Evolutionary conservation across 1,140 invertebrate genomes (phyloP).

Genomic region (Microplitis mediator): DNA sequence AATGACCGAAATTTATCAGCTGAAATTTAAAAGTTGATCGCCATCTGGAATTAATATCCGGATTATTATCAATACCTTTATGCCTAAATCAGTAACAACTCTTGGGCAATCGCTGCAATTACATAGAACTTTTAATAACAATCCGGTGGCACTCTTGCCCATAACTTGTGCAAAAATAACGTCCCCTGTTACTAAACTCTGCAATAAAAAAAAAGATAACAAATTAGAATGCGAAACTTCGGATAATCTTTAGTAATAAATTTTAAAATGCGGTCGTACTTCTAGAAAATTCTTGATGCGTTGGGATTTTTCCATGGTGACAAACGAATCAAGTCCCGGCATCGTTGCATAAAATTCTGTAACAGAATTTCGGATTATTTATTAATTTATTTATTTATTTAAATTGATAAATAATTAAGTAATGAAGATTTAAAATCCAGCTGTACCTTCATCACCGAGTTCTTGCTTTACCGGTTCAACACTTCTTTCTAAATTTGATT

Average conservation of each 20-base stretch:
- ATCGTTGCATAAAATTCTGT: constrained; percentile 80
- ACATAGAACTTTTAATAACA: constrained; percentile 83
- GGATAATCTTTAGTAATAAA: neutral
- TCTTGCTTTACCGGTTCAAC: constrained; percentile 50
- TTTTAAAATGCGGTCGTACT: constrained; percentile 61
- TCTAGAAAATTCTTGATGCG: constrained; percentile 79
- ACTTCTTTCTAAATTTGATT: constrained; percentile 63
- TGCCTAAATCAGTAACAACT: constrained; percentile 82
- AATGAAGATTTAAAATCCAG: neutral
- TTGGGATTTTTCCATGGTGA: constrained; percentile 72
- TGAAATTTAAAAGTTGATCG: too few relatives aligned
- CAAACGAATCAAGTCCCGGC: constrained; percentile 85
- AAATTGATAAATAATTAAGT: neutral
- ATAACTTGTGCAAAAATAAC: constrained; percentile 82
- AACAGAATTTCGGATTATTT: constrained; percentile 41
- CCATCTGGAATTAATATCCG: too few relatives aligned
- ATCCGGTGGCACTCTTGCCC: constrained; percentile 72
- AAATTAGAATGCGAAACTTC: constrained; percentile 6
- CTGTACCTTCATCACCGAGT: constrained; percentile 58
- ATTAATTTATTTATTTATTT: neutral
- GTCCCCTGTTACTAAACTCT: constrained; percentile 83
- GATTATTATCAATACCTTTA: constrained; percentile 68
- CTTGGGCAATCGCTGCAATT: constrained; percentile 76
- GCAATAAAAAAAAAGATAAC: constrained; percentile 47
- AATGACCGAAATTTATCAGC: too few relatives aligned